Conservation (phyloP, 2,113 vertebrate species). For the Scopus umbretta region DNA sequence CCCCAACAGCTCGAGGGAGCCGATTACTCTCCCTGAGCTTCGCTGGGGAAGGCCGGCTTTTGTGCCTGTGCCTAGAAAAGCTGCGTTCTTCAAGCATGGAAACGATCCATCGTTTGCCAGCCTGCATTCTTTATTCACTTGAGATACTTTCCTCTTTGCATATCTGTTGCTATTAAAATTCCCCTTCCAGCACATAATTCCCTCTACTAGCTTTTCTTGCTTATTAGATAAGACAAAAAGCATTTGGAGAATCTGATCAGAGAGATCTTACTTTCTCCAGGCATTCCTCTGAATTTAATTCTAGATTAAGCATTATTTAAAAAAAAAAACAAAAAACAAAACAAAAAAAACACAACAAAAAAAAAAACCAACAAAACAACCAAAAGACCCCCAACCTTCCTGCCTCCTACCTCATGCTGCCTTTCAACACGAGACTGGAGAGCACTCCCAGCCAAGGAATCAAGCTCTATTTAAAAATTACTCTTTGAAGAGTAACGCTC, state of each 20-base stretch:
- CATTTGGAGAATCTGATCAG: slow-evolving; percentile 44
- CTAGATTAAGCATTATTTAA: slow-evolving; percentile 33
- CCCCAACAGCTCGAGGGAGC: background rate
- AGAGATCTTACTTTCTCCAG: slow-evolving; percentile 38
- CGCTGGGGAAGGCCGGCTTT: background rate
- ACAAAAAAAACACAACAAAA: background rate
- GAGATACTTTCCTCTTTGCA: background rate
- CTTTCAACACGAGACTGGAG: background rate
- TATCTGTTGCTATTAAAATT: background rate
- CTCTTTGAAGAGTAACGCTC: background rate
- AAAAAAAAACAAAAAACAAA: background rate
- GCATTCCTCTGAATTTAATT: slow-evolving; percentile 49
- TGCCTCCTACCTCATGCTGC: background rate
- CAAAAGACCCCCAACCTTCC: background rate
- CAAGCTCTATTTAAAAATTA: background rate
- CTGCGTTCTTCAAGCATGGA: background rate
- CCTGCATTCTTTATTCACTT: background rate
- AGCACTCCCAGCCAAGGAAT: background rate
- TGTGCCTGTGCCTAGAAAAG: background rate
- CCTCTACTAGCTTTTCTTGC: slow-evolving; percentile 1
- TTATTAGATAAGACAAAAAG: slow-evolving; percentile 44
- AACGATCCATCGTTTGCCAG: background rate
- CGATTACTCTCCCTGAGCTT: fast-evolving
- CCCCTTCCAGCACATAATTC: background rate
- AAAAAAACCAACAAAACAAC: background rate